phyloP scores from a whole-genome alignment of 35 echinoderm and acorn worm species.

The Lytechinus pictus region DNA sequence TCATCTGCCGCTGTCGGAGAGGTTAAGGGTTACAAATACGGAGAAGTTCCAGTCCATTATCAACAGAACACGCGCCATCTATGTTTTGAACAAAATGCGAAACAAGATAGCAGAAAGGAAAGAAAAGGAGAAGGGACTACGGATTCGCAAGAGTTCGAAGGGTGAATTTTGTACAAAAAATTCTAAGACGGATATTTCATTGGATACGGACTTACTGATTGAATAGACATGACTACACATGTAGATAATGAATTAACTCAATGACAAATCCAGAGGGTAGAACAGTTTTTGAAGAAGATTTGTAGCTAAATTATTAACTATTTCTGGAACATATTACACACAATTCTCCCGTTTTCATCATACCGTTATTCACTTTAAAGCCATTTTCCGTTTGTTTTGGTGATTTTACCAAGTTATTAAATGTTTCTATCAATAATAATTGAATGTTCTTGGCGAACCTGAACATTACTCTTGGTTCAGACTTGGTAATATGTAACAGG shows the following conservation, averaged over 20 bases:
- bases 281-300: too few species aligned
- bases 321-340: too few species aligned
- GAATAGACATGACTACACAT: background rate
- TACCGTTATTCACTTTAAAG: too few species aligned
- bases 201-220: background rate
- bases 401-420: too few species aligned
- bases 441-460: too few species aligned
- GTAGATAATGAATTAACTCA: background rate
- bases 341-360: too few species aligned
- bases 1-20: conserved; percentile 66
- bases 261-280: background rate
- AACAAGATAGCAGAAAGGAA: conserved; percentile 49
- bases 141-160: background rate
- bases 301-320: too few species aligned
- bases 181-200: background rate
- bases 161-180: conserved; percentile 65
- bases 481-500: too few species aligned
- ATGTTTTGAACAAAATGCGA: conserved; percentile 55
- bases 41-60: conserved; percentile 41
- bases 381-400: too few species aligned
- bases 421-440: too few species aligned
- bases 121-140: conserved; percentile 21
- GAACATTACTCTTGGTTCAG: too few species aligned
- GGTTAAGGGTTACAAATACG: conserved; percentile 49
- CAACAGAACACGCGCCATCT: conserved; percentile 44